Conservation (phyloP, 2,888 invertebrate species). For the Drosophila mayaguana region DNA sequence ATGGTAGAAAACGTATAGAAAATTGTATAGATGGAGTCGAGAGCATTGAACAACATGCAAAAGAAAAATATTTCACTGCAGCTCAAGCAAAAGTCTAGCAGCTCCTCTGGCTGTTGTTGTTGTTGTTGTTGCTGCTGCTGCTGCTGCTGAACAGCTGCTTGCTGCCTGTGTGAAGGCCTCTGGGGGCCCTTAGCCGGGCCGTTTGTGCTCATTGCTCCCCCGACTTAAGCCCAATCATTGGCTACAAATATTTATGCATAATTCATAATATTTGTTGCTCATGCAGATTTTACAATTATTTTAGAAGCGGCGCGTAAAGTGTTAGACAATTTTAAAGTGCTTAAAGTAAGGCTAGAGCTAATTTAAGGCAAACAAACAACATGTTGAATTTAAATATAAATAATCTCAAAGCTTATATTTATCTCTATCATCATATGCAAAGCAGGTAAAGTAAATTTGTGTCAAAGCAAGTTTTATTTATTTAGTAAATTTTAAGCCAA, state of each 20-base stretch:
- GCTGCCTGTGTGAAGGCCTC: slow-evolving; percentile 8
- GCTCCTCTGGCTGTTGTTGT: slow-evolving; percentile 2
- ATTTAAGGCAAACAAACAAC: neutral
- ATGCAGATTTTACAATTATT: slow-evolving; percentile 8
- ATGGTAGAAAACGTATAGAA: slow-evolving; percentile 62
- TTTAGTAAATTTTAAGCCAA: neutral
- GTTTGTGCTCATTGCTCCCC: slow-evolving; percentile 27
- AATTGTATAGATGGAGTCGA: slow-evolving; percentile 58
- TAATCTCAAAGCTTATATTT: neutral
- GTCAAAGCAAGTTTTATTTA: neutral
- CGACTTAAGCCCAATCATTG: slow-evolving; percentile 33
- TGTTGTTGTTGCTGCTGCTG: slow-evolving; percentile 8
- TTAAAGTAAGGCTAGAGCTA: neutral
- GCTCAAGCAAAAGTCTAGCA: slow-evolving; percentile 28
- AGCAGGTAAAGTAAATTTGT: neutral
- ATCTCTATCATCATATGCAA: neutral
- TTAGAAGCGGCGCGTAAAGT: neutral
- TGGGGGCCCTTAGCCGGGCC: slow-evolving; percentile 16
- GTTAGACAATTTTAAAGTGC: neutral
- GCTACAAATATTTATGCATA: slow-evolving; percentile 39
- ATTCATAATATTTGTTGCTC: slow-evolving; percentile 33
- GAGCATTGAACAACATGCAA: slow-evolving; percentile 28
- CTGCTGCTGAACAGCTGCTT: slow-evolving; percentile 37
- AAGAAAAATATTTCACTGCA: slow-evolving; percentile 49
- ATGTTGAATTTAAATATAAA: neutral